Base-by-base conservation (phyloP, 2,113 vertebrate genomes). In the Perognathus longimembris region DNA sequence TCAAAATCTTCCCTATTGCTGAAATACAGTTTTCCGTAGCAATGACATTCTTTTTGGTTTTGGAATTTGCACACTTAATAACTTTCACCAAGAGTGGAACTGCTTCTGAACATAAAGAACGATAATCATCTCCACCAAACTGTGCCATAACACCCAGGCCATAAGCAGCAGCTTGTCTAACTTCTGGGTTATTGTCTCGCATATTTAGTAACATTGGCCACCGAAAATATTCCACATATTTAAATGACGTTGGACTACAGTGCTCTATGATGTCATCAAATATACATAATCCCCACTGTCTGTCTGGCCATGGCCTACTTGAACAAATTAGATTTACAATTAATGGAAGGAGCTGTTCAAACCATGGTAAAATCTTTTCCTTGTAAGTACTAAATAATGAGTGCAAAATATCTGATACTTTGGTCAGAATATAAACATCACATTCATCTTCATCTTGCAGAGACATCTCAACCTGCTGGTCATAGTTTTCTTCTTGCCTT, bases 11-110 rank as follows among this genome's bases (percentile, higher is more conserved):
- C 32, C 99, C 99, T 14, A 99, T 99, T 8, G 99, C 99, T 1
- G 99, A 99, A 97, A 99, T 99, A 98, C 99, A 99, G 98, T 99
- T 99, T 95, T 99, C 99, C 45, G 99, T 99, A 78, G 99, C 99
- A 89, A 99, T 99, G 92, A 99, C 96, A 70, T 99, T 99, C 94
- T 99, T 99, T 98, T 99, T 99, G 87, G 98, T 98, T 98, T 98
- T 99, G 34, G 99, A 99, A 88, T 99, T 99, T 36, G 98, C 96
- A 59, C 99, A 98, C 94, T 99, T 99, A 97, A 99, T 99, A 97
- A 99, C 99, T 95, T 98, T 97, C 89, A 99, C 99, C 95, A 99
- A 97, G 93, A 99, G 95, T 11, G 99, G 99, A 96, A 99, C 98
- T 14, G 99, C 99, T 98, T 99, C 99, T 98, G 98, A 97, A 96